These are phyloP conservation scores for Pseudobourletiella spinata DNA, from an alignment of 1,140 invertebrate genomes.

Conservation along the genomic window DNA sequence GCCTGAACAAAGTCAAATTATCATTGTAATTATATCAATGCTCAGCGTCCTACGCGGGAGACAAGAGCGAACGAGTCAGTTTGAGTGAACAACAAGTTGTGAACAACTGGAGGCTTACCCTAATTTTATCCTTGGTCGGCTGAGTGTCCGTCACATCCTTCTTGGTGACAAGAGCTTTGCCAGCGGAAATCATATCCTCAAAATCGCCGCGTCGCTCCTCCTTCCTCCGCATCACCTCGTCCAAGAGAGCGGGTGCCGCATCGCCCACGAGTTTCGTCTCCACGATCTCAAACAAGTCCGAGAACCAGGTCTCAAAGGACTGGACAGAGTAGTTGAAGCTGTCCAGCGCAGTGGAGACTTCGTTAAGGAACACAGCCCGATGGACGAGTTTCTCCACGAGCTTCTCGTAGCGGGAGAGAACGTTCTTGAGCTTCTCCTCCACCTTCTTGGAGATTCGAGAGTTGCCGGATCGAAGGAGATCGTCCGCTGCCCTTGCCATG, in stretches of 20 bases:
- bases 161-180: constrained; percentile 73
- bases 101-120: too few relatives aligned
- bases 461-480: constrained; percentile 68
- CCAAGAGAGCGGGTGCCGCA: constrained; percentile 58
- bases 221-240: constrained; percentile 44
- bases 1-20: constrained; percentile 42
- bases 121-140: constrained; percentile 74
- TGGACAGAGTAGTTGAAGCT: constrained; percentile 60
- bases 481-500: constrained; percentile 64
- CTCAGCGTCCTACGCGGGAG: too few relatives aligned
- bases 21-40: not conserved
- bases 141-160: constrained; percentile 82
- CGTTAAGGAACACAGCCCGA: constrained; percentile 69
- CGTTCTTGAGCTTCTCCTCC: constrained; percentile 75
- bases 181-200: constrained; percentile 67
- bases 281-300: constrained; percentile 61
- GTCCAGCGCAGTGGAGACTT: constrained; percentile 60
- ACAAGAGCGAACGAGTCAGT: too few relatives aligned
- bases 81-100: too few relatives aligned
- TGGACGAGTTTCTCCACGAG: constrained; percentile 67
- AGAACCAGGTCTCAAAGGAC: constrained; percentile 61
- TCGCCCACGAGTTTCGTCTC: constrained; percentile 62
- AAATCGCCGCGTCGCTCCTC: constrained; percentile 53
- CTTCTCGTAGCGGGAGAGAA: constrained; percentile 62
- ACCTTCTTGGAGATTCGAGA: constrained; percentile 78